Evolutionary conservation across 2,113 vertebrate genomes (phyloP), one percentile per base, ranked within the genome.

Genomic region (Mystacornis crossleyi): DNA sequence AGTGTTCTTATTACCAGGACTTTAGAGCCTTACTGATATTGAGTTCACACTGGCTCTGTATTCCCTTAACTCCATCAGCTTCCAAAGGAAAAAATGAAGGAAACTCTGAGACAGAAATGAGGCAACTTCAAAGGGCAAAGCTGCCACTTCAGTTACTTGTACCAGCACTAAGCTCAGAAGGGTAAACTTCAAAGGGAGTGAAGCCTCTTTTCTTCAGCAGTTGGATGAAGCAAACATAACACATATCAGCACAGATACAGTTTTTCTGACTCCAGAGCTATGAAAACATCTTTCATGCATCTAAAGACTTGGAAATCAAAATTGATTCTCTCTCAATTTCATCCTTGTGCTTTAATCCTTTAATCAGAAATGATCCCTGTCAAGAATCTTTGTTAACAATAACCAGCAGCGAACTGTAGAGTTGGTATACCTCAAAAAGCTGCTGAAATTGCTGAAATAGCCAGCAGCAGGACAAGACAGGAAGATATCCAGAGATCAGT

Each of bases 41-140:
- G 86, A 89, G 21, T 62, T 91, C 85, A 48, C 2, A 5, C 60
- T 86, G 31, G 24, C 16, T 86, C 43, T 88, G 51, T 88, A 82
- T 91, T 94, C 66, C 69, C 60, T 88, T 71, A 86, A 71, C 55
- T 94, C 69, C 40, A 25, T 24, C 69, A 55, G 58, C 36, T 94
- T 90, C 50, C 47, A 86, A 90, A 64, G 14, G 36, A 54, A 94
- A 84, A 94, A 80, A 47, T 17, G 24, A 74, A 83, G 82, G 38
- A 80, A 95, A 66, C 34, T 78, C 51, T 64, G 40, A 92, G 75
- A 34, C 34, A 89, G 79, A 94, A 96, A 92, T 78, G 16, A 93
- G 51, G 16, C 33, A 38, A 67, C 64, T 95, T 96, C 81, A 93
- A 91, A 93, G 25, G 45, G 23, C 18, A 53, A 70, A 88, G 62